These are phyloP conservation scores for Phenganax marumi DNA, from an alignment of 92 coral and sea anemone species.

Conservation along the genomic window DNA sequence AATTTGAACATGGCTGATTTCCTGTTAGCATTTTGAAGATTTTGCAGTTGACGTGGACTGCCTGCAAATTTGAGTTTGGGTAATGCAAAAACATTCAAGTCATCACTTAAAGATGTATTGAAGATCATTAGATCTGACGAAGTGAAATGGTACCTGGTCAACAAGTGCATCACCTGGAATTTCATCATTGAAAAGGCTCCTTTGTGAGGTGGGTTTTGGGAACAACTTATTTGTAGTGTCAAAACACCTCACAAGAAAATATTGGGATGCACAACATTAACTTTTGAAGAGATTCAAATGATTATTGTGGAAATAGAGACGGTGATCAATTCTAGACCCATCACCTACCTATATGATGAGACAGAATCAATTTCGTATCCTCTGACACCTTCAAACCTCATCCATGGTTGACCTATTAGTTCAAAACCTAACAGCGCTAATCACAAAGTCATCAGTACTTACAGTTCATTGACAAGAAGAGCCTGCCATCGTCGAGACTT, in stretches of 20 bases:
- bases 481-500: constrained; percentile 46
- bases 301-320: constrained; percentile 6
- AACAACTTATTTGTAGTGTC: background rate
- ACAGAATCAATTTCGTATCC: background rate
- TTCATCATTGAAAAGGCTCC: constrained; percentile 38
- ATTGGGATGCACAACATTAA: background rate
- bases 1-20: background rate
- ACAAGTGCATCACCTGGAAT: constrained; percentile 29
- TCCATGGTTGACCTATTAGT: background rate
- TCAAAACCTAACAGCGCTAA: background rate
- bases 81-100: constrained; percentile 14
- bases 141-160: background rate
- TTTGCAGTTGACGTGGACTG: background rate
- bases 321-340: background rate
- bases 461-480: constrained; percentile 46
- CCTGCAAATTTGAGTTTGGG: background rate
- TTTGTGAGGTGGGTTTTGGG: constrained; percentile 40
- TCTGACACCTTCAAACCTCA: background rate
- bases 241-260: background rate
- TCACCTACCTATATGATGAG: background rate
- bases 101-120: background rate
- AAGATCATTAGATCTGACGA: background rate
- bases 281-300: background rate
- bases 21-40: constrained; percentile 7
- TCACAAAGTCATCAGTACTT: background rate